Conservation (phyloP, 2,888 invertebrate genomes). For the Drosophila melanosoma region DNA sequence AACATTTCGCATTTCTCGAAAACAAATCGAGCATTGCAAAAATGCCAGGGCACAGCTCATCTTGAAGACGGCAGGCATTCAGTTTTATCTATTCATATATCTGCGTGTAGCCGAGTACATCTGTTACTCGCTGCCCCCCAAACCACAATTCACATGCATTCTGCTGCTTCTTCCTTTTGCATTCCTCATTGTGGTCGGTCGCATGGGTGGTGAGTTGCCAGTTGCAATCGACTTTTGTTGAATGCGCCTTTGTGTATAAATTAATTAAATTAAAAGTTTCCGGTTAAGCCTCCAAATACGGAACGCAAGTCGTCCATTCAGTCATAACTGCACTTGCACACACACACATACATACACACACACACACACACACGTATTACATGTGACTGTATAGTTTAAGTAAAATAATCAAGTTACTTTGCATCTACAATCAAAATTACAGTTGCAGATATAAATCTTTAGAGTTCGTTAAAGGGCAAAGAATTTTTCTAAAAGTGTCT, state of each 20-base stretch:
- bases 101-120: slow-evolving; percentile 40
- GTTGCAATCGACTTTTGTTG: slow-evolving; percentile 65
- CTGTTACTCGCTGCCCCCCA: slow-evolving; percentile 52
- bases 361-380: background rate
- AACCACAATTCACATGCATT: slow-evolving; percentile 56
- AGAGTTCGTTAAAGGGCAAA: background rate
- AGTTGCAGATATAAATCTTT: slow-evolving; percentile 8
- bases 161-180: slow-evolving; percentile 16
- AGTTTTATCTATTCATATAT: slow-evolving; percentile 35
- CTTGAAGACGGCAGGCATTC: slow-evolving; percentile 33
- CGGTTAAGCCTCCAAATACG: slow-evolving; percentile 81
- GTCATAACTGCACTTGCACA: slow-evolving; percentile 38
- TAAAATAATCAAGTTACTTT: slow-evolving; percentile 14
- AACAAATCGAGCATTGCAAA: slow-evolving; percentile 53
- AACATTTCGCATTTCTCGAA: slow-evolving; percentile 54
- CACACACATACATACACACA: slow-evolving; percentile 9
- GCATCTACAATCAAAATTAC: slow-evolving; percentile 22
- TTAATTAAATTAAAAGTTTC: slow-evolving; percentile 85
- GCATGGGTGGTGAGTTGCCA: background rate
- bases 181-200: slow-evolving; percentile 28
- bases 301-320: slow-evolving; percentile 35
- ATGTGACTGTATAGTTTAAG: background rate
- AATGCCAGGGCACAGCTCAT: slow-evolving; percentile 36
- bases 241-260: slow-evolving; percentile 84
- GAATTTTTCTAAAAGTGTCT: background rate